Percentiles rank a stretch among this genome's conserved stretches.
These are phyloP conservation scores for Colostygia pectinataria DNA, from an alignment of 2,888 invertebrate genomes.

Conservation along the genomic window DNA sequence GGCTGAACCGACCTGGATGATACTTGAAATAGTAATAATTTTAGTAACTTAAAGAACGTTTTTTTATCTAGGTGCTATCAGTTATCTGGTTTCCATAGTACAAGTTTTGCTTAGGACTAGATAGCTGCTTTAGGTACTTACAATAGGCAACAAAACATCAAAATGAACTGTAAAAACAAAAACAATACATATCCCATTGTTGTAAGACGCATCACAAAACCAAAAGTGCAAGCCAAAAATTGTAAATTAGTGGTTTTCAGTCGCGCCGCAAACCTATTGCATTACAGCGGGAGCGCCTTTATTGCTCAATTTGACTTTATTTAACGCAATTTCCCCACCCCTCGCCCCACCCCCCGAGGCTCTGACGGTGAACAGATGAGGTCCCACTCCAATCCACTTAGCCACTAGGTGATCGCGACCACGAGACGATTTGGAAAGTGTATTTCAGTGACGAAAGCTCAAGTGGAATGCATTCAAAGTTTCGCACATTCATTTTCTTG, in stretches of 20 bases:
- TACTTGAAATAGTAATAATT: too few relatives aligned
- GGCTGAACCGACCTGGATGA: too few relatives aligned
- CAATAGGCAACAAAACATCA: too few relatives aligned
- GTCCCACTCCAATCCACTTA: conserved; percentile 81
- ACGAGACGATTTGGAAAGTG: conserved; percentile 52
- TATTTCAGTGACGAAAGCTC: conserved; percentile 43
- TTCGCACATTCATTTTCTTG: not conserved
- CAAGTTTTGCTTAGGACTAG: too few relatives aligned
- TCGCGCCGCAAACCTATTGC: conserved; percentile 65
- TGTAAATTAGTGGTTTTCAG: conserved; percentile 69
- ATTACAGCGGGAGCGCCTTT: conserved; percentile 78
- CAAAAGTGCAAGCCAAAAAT: conserved; percentile 11
- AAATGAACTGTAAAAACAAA: not conserved
- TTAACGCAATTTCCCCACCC: conserved; percentile 68
- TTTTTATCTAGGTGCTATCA: too few relatives aligned
- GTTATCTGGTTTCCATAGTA: too few relatives aligned
- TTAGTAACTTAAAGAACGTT: too few relatives aligned
- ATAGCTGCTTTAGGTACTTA: too few relatives aligned
- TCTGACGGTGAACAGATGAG: conserved; percentile 79
- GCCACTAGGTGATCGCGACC: conserved; percentile 63
- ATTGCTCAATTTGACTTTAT: conserved; percentile 84
- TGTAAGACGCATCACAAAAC: not conserved
- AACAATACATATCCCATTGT: too few relatives aligned
- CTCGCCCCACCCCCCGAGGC: conserved; percentile 40
- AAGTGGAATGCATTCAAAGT: conserved; percentile 19